Conservation (phyloP, 2,797 vertebrate species). For the Nyctibius grandis region DNA sequence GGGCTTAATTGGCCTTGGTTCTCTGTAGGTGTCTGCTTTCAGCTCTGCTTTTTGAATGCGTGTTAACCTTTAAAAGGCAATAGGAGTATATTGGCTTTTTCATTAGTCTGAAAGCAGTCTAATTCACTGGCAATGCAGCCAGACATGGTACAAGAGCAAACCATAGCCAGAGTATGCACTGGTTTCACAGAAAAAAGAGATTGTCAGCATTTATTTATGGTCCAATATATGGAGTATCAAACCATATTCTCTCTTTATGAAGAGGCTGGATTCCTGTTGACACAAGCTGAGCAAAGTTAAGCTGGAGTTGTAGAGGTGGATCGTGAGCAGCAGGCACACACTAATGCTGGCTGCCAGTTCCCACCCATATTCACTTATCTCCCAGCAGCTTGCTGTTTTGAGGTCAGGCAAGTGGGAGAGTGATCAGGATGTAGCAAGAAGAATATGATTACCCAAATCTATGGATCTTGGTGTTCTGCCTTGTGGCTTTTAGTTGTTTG, state of each 20-base stretch:
- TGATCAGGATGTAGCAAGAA: background rate
- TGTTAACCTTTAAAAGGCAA: constrained; percentile 16
- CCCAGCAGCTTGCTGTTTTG: background rate
- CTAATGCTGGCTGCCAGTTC: background rate
- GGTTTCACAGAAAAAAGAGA: background rate
- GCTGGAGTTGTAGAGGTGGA: background rate
- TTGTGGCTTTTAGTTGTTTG: background rate
- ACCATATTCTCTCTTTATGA: background rate
- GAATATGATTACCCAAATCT: background rate
- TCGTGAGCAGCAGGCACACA: background rate
- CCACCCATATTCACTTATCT: background rate
- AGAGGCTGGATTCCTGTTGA: background rate
- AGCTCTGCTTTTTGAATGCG: background rate
- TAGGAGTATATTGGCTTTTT: background rate
- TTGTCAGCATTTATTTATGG: background rate
- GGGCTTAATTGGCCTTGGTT: background rate
- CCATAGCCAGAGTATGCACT: background rate
- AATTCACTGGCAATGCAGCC: background rate
- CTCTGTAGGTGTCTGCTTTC: background rate
- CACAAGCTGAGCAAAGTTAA: background rate
- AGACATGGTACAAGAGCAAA: background rate
- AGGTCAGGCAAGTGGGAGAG: background rate
- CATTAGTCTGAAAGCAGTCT: constrained; percentile 7
- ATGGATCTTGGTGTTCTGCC: constrained; percentile 15
- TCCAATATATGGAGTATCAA: background rate